Evolutionary conservation across 2,888 invertebrate genomes (phyloP), one percentile per base, ranked within the genome.

Genomic region (Leptinotarsa haldemani): DNA sequence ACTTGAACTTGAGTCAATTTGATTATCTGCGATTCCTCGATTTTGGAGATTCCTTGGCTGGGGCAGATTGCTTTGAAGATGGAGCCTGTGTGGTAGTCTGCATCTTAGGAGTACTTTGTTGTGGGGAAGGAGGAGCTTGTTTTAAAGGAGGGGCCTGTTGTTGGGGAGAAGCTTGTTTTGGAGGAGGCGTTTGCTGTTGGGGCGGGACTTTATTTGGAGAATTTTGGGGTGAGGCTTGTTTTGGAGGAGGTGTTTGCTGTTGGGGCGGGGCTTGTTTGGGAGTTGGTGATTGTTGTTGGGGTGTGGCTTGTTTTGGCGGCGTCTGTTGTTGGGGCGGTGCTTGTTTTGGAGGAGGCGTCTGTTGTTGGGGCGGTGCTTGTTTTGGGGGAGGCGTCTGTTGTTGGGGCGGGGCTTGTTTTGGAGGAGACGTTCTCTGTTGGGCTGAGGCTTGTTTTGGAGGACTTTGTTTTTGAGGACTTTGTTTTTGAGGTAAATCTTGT

Each of bases 251-350:
- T 3, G 74, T 65, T 48, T 73, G 64, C 22, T 65, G 68, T 53
- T 69, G 71, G 40, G 79, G 67, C 16, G 75, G 9, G 75, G 64
- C 22, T 82, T 64, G 72, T 74, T 77, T 72, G 74, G 65, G 30
- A 40, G 9, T 30, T 69, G 74, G 71, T 58, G 73, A 76, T 30
- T 82, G 80, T 76, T 81, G 81, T 18, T 78, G 65, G 15, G 76
- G 64, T 15, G 69, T 7, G 15, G 74, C 70, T 63, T 70, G 53
- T 30, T 63, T 71, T 48, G 78, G 66, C 0, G 75, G 75, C 4
- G 77, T 47, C 75, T 81, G 81, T 18, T 79, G 74, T 61, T 83
- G 79, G 48, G 79, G 80, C 9, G 79, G 78, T 9, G 74, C 73
- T 18, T 74, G 69, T 74, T 72, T 74, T 3, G 75, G 69, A 7